Evolutionary conservation across 2,888 invertebrate genomes (phyloP).

Genomic region (Noctua pronuba): DNA sequence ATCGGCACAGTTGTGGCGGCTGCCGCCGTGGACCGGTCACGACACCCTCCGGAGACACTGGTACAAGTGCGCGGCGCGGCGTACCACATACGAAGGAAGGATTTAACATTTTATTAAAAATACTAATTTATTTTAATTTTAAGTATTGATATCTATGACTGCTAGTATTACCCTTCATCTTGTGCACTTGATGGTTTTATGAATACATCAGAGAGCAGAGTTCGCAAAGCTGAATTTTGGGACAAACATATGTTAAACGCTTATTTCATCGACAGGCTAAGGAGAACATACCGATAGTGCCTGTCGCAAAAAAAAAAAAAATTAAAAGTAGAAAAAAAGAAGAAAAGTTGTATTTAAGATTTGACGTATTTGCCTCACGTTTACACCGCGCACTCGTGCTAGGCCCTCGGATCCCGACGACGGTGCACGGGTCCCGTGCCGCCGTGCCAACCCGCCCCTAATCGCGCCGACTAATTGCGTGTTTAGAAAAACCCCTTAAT

Average conservation of each 20-base stretch:
- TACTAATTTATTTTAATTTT: neutral
- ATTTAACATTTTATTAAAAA: neutral
- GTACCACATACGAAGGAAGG: no score
- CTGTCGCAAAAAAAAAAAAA: neutral
- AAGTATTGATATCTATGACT: neutral
- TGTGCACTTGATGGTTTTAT: neutral
- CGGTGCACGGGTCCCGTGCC: constrained; percentile 34
- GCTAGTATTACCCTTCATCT: neutral
- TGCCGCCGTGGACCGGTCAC: constrained; percentile 69
- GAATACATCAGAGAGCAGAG: neutral
- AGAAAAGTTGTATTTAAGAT: neutral
- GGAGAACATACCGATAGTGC: neutral
- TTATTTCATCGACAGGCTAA: neutral
- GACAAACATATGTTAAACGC: neutral
- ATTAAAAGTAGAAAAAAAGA: neutral
- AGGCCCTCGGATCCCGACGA: constrained; percentile 39
- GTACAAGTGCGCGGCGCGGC: neutral
- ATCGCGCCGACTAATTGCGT: constrained; percentile 73
- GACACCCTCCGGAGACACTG: constrained; percentile 63
- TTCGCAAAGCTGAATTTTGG: neutral
- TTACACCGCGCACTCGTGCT: neutral
- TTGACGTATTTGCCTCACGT: neutral
- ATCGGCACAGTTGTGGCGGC: constrained; percentile 55
- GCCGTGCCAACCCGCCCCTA: constrained; percentile 67
- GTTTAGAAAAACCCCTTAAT: constrained; percentile 73